Evolutionary conservation across 2,888 invertebrate species (phyloP).

Genomic region (Chaitophorus viminalis): DNA sequence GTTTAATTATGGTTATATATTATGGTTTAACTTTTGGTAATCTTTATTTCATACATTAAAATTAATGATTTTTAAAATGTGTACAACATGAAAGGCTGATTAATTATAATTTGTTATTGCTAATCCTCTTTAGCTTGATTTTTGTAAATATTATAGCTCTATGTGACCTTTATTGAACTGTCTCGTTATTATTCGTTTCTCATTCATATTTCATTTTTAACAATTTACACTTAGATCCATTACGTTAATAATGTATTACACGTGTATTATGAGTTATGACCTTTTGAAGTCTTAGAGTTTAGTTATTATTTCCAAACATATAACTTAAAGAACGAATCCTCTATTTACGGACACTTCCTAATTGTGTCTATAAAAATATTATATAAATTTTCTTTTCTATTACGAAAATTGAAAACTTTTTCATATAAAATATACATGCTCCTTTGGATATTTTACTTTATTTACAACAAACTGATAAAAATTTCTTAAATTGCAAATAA

Average conservation of each 20-base stretch:
- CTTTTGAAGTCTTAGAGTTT: constrained; percentile 4
- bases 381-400: too few relatives aligned
- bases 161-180: constrained; percentile 38
- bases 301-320: not conserved
- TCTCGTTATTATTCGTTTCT: constrained; percentile 39
- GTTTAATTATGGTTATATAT: too few relatives aligned
- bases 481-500: too few relatives aligned
- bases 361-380: too few relatives aligned
- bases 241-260: constrained; percentile 29
- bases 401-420: too few relatives aligned
- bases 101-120: constrained; percentile 20
- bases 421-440: too few relatives aligned
- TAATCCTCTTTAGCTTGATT: constrained; percentile 36
- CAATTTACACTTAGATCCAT: constrained; percentile 1
- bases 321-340: too few relatives aligned
- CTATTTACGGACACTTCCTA: too few relatives aligned
- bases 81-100: constrained; percentile 12
- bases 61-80: constrained; percentile 11
- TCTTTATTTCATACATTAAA: not conserved
- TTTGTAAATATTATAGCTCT: constrained; percentile 13
- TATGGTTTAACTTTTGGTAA: not conserved
- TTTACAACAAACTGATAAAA: too few relatives aligned
- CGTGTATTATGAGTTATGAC: constrained; percentile 42
- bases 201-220: constrained; percentile 43
- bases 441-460: too few relatives aligned